Conservation (phyloP, 2,888 invertebrate species). For the Drosophila trichaetosa region DNA sequence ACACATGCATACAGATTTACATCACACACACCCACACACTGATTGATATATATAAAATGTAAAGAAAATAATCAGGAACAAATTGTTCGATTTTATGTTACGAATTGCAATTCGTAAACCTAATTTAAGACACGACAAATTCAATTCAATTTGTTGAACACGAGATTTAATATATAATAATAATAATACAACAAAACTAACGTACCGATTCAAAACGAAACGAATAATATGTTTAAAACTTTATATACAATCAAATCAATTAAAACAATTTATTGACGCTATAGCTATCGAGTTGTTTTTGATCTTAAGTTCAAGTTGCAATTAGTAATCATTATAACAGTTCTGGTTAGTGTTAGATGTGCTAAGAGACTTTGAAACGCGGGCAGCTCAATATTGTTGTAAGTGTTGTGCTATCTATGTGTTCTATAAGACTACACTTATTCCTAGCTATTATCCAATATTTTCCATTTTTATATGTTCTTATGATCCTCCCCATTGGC, state of each 20-base stretch:
- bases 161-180: constrained; percentile 20
- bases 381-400: constrained; percentile 22
- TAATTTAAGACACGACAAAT: constrained; percentile 42
- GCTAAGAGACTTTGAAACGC: constrained; percentile 8
- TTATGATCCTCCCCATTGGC: neutral
- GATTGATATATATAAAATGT: constrained; percentile 26
- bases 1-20: constrained; percentile 16
- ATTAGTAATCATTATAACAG: constrained; percentile 4
- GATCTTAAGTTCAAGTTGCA: constrained; percentile 20
- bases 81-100: constrained; percentile 31
- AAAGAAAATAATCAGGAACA: constrained; percentile 24
- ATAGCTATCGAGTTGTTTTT: constrained; percentile 17
- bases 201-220: constrained; percentile 14
- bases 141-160: constrained; percentile 25
- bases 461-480: neutral
- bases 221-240: constrained; percentile 5
- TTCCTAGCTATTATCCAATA: neutral
- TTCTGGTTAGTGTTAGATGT: neutral
- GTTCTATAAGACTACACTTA: neutral
- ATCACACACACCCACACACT: neutral
- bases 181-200: constrained; percentile 5
- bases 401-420: constrained; percentile 6
- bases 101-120: constrained; percentile 44
- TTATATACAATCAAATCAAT: constrained; percentile 8
- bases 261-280: constrained; percentile 22